Base-by-base conservation (phyloP, 1,140 invertebrate genomes). In the Apis dorsata region DNA sequence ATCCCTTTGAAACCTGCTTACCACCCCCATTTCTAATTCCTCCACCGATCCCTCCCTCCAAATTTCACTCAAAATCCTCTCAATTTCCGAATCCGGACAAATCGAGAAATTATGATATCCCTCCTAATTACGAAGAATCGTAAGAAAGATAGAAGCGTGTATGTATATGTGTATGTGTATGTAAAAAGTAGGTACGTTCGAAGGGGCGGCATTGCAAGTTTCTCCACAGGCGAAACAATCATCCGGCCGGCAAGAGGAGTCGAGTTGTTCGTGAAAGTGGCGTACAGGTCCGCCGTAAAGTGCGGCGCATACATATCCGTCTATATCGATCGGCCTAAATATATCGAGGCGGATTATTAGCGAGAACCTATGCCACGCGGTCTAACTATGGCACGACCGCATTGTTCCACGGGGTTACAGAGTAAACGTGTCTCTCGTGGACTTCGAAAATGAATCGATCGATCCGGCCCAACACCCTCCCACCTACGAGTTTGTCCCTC, bases 261-360 rank as follows among this genome's bases (percentile, higher is more conserved):
- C 5, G 34, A 19, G 73, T 28, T 19, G 49, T 53, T 66, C 21
- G 76, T 51, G 70, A 71, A 65, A 80, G 79, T 84, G 82, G 17
- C 55, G 55, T 82, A 72, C 62, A 72, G 34, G 80, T 77, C 44
- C 72, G 79, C 55, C 62, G 79, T 76, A 77, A 82, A 82, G 74
- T 59, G 34, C 70, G 70, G 62, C 51, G 60, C 77, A 88, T 55
- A 88, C 85, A 73, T 88, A 73, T 88, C 77, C 86, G 69, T 83
- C 65, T 88, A 88, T 79, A 88, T 88, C 81, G 84, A 88, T 88
- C 81, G 86, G 87, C 84, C 87, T 88, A 88, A 88, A 88, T 88
- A 88, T 88, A 88, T 86, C 84, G 77, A 86, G 83, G 51, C 79
- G 73, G 81, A 88, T 86, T 82, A 82, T 82, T 88, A 88, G 85